These are phyloP conservation scores for Ochropleura leucogaster DNA, from an alignment of 2,888 invertebrate species.

Conservation along the genomic window DNA sequence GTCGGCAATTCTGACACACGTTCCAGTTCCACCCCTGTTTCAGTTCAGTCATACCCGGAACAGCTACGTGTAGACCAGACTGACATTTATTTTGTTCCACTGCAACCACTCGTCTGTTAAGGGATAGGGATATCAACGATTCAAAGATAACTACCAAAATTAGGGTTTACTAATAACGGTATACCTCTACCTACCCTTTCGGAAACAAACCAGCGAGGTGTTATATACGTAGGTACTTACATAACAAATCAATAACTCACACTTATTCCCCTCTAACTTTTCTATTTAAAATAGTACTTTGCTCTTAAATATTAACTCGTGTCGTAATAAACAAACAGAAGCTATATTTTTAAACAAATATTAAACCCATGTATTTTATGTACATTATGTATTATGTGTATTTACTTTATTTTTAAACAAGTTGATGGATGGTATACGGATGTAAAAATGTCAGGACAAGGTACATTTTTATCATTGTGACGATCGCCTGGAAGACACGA, in stretches of 20 bases:
- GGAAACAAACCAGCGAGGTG: too few relatives aligned
- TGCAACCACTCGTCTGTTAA: too few relatives aligned
- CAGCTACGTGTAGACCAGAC: too few relatives aligned
- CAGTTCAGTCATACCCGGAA: too few relatives aligned
- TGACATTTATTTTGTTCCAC: too few relatives aligned
- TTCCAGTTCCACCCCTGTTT: too few relatives aligned
- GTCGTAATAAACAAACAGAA: constrained; percentile 12
- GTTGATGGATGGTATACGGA: constrained; percentile 8
- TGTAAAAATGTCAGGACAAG: not conserved
- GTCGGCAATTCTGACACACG: too few relatives aligned
- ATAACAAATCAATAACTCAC: not conserved
- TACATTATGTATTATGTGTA: constrained; percentile 24
- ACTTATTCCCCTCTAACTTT: not conserved
- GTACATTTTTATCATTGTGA: not conserved
- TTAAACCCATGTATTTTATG: constrained; percentile 8
- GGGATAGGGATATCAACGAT: not conserved
- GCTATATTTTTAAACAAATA: constrained; percentile 13
- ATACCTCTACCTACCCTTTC: not conserved
- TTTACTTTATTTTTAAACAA: constrained; percentile 24
- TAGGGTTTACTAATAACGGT: not conserved
- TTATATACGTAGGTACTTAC: not conserved
- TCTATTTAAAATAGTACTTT: constrained; percentile 12
- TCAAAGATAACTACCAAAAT: not conserved
- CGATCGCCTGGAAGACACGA: too few relatives aligned
- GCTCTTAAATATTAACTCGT: constrained; percentile 4